These are phyloP conservation scores for Tragopan temminckii DNA, from an alignment of 2,797 vertebrate genomes.

Conservation along the genomic window DNA sequence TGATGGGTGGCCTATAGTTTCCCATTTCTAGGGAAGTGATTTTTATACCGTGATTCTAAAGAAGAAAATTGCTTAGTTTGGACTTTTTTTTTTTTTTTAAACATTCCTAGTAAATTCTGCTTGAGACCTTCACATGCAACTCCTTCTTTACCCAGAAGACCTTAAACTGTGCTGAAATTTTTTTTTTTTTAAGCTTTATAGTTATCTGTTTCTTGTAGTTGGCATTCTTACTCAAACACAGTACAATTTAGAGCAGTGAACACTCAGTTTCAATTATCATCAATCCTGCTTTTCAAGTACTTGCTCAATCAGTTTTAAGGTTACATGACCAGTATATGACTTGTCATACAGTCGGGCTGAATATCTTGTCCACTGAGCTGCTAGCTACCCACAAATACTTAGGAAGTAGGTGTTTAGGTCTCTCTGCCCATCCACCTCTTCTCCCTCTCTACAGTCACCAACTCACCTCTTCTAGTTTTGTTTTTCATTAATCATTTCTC, in stretches of 20 bases:
- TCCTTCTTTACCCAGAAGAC: conserved; percentile 3
- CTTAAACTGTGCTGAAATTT: background rate
- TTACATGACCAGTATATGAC: background rate
- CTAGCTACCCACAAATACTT: background rate
- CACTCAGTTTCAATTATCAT: background rate
- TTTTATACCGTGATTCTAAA: background rate
- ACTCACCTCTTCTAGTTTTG: background rate
- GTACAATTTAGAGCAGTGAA: background rate
- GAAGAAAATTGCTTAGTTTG: background rate
- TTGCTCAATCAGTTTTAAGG: background rate
- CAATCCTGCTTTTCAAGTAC: background rate
- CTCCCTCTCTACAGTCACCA: background rate
- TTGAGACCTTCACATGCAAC: background rate
- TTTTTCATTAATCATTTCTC: background rate
- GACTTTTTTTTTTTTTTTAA: background rate
- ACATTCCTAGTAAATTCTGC: background rate
- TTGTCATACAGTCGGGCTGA: background rate
- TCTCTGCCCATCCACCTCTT: background rate
- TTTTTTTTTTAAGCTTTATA: background rate
- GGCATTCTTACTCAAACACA: background rate
- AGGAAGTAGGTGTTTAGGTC: background rate
- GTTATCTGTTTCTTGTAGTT: background rate
- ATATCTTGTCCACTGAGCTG: background rate
- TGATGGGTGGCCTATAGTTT: background rate
- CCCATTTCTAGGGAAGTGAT: background rate